Base-by-base conservation (phyloP, 2,888 invertebrate species). In the Hirtodrosophila alboralis region DNA sequence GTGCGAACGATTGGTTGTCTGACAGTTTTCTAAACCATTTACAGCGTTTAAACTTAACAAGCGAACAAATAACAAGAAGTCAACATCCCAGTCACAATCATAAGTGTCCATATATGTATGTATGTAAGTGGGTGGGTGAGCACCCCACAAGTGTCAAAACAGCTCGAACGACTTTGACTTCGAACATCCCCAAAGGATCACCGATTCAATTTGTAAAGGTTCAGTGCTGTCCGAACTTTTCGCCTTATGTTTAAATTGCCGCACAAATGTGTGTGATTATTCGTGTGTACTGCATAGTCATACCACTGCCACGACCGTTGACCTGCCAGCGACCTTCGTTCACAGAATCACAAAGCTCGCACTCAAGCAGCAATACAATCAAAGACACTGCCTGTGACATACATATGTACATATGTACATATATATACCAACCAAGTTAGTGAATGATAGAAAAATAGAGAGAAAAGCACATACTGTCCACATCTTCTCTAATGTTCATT, bases 21-120 rank as follows among this genome's bases (percentile, higher is more conserved):
- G 70, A 40, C 77, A 76, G 81, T 88, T 88, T 87, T 87, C 86
- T 75, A 84, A 87, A 80, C 85, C 87, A 87, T 88, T 87, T 87
- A 85, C 86, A 83, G 68, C 85, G 75, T 87, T 87, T 87, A 86
- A 86, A 84, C 68, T 86, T 87, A 87, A 86, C 86, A 87, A 78
- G 77, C 73, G 70, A 64, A 63, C 75, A 80, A 80, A 84, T 77
- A 80, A 79, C 72, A 84, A 80, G 75, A 77, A 78, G 79, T 71
- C 76, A 78, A 75, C 59, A 64, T 18, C 33, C 33, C 53, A 54
- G 30, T 47, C 45, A 47, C 49, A 65, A 45, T 47, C 47, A 62
- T 52, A 56, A 47, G 44, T 53, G 43, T 53, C 21, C 21, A 14
- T n/a, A 9, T 9, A 31, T 21, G n/a, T 9, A 31, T 12, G 10